Conservation (phyloP, 35 echinoderm and acorn worm species). For the Ophiothrix spiculata region DNA sequence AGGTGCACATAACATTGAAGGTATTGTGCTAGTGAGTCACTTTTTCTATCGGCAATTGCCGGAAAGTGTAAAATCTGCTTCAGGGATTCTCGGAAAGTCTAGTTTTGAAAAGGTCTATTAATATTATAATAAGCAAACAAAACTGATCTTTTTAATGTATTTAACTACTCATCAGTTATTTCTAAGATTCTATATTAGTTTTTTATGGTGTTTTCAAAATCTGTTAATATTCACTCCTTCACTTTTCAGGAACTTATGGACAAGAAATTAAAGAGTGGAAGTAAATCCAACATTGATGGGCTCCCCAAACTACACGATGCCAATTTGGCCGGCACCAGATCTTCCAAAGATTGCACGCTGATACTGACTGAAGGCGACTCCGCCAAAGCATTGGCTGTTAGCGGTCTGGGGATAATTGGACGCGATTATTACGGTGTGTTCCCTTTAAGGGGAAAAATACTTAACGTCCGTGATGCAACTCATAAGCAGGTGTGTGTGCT, state of each 20-base stretch:
- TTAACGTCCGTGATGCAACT: slow-evolving; percentile 68
- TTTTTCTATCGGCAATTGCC: too few species aligned
- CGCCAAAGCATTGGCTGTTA: slow-evolving; percentile 84
- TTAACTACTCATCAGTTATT: too few species aligned
- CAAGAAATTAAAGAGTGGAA: slow-evolving; percentile 66
- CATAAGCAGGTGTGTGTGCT: slow-evolving; percentile 63
- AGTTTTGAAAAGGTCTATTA: too few species aligned
- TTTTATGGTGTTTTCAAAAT: too few species aligned
- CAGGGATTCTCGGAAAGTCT: too few species aligned
- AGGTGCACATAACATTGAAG: too few species aligned
- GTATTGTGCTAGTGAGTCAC: too few species aligned
- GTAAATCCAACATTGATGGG: slow-evolving; percentile 72
- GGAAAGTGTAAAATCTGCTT: too few species aligned
- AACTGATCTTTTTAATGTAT: too few species aligned
- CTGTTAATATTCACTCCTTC: background rate
- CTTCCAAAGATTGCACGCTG: slow-evolving; percentile 61
- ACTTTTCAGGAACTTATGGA: slow-evolving; percentile 53
- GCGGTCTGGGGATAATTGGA: slow-evolving; percentile 69
- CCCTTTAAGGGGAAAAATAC: slow-evolving; percentile 72
- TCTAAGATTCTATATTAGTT: too few species aligned
- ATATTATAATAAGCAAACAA: too few species aligned
- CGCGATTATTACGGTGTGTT: slow-evolving; percentile 72
- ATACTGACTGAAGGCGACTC: too few species aligned
- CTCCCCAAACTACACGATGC: slow-evolving; percentile 85
- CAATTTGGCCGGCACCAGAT: slow-evolving; percentile 57